Conservation (phyloP, 2,797 vertebrate species). For the Artibeus jamaicensis region DNA sequence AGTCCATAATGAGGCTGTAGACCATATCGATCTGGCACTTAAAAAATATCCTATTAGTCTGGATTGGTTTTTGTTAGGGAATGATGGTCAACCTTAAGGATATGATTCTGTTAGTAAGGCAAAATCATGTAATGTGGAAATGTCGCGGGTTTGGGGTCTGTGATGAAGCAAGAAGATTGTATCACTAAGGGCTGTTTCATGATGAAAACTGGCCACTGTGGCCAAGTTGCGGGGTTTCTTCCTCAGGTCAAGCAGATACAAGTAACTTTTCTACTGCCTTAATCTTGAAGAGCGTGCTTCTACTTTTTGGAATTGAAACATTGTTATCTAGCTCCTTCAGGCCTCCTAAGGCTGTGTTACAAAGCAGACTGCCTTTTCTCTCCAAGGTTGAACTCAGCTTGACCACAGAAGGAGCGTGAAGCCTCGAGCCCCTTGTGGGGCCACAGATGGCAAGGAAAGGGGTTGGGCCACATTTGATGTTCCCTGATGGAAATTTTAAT, state of each 20-base stretch:
- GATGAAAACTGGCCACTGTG: slow-evolving; percentile 61
- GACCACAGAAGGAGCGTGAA: slow-evolving; percentile 21
- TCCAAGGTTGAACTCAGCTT: not conserved
- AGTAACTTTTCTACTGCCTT: slow-evolving; percentile 58
- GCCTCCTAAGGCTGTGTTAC: slow-evolving; percentile 53
- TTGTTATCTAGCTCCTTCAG: slow-evolving; percentile 54
- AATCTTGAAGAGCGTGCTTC: slow-evolving; percentile 28
- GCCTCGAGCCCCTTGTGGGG: not conserved
- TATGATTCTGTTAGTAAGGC: slow-evolving; percentile 84
- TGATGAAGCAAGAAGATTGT: slow-evolving; percentile 76
- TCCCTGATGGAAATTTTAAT: slow-evolving; percentile 76
- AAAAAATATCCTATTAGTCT: slow-evolving; percentile 76
- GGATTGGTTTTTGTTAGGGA: slow-evolving; percentile 75
- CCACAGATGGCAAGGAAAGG: not conserved
- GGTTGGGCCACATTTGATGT: slow-evolving; percentile 51
- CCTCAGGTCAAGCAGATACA: slow-evolving; percentile 19
- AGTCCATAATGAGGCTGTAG: slow-evolving; percentile 70
- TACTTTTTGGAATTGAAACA: slow-evolving; percentile 49
- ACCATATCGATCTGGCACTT: slow-evolving; percentile 82
- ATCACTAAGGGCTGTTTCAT: slow-evolving; percentile 69
- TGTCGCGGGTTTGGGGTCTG: slow-evolving; percentile 68
- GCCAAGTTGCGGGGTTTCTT: slow-evolving; percentile 59
- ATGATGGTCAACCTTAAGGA: slow-evolving; percentile 73
- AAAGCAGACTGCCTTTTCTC: slow-evolving; percentile 70
- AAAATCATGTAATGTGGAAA: slow-evolving; percentile 80